phyloP scores from a whole-genome alignment of 2,113 vertebrate genomes.

The Neogale vison region DNA sequence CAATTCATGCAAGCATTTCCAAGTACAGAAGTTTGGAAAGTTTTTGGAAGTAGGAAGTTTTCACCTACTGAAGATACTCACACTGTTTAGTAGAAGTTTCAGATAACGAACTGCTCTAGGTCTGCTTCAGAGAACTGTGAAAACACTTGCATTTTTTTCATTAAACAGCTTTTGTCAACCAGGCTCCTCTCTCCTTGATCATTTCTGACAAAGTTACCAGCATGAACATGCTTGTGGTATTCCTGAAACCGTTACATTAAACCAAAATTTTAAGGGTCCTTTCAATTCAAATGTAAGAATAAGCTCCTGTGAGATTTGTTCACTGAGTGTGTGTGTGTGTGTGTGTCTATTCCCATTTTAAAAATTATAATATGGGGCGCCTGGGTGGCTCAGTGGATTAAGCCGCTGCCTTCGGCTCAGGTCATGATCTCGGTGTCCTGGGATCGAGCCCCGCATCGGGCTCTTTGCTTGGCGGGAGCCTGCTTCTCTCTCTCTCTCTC shows the following conservation, averaged over 20 bases:
- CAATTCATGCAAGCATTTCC: background rate
- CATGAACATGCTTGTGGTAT: constrained; percentile 25
- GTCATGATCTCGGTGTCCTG: too few relatives aligned
- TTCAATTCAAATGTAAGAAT: constrained; percentile 52
- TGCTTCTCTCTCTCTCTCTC: too few relatives aligned
- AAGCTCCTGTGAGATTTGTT: constrained; percentile 7
- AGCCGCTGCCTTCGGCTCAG: too few relatives aligned
- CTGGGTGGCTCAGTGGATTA: too few relatives aligned
- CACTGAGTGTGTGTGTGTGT: background rate
- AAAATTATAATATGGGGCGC: background rate
- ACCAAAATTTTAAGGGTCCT: constrained; percentile 25
- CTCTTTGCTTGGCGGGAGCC: too few relatives aligned
- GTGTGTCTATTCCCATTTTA: background rate
- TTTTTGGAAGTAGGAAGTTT: background rate
- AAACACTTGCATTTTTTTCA: background rate
- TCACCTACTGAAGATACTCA: background rate
- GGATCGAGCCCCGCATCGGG: too few relatives aligned
- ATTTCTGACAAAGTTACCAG: constrained; percentile 22
- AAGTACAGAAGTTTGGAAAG: background rate
- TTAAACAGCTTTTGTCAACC: background rate
- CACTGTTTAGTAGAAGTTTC: constrained; percentile 11
- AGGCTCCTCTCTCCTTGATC: constrained; percentile 32
- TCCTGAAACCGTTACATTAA: background rate
- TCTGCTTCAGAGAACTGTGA: constrained; percentile 44
- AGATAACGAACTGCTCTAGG: constrained; percentile 7